Percentiles rank a stretch among this genome's conserved stretches.
These are phyloP conservation scores for Phaenicophaeus curvirostris DNA, from an alignment of 2,797 vertebrate species.

Conservation along the genomic window DNA sequence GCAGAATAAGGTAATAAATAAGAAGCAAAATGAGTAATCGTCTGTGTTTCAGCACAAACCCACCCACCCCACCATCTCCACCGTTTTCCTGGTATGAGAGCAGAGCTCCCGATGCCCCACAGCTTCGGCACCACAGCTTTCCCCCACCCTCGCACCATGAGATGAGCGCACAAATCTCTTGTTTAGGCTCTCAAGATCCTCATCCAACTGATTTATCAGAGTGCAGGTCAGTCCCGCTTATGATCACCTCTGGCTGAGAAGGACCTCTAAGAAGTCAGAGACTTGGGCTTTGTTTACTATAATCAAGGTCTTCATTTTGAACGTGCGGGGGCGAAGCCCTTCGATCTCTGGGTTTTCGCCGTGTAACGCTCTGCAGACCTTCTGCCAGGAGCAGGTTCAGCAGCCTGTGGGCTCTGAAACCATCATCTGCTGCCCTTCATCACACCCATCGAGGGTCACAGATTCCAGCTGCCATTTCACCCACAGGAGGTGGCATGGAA, in stretches of 20 bases:
- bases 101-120: not conserved
- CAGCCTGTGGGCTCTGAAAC: too few species aligned
- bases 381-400: too few species aligned
- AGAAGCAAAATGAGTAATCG: not conserved
- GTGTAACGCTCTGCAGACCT: not conserved
- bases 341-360: not conserved
- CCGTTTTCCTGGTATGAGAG: not conserved
- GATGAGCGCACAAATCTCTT: rapidly evolving
- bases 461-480: not conserved
- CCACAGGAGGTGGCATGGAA: not conserved
- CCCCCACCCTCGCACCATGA: rapidly evolving
- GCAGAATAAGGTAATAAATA: not conserved
- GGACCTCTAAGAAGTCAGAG: not conserved
- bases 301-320: not conserved
- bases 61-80: not conserved
- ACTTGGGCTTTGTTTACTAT: not conserved
- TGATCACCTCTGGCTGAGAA: not conserved
- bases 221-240: not conserved
- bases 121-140: not conserved
- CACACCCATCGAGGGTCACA: not conserved
- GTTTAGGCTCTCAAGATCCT: not conserved
- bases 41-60: not conserved
- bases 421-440: not conserved
- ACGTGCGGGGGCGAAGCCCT: not conserved
- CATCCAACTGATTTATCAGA: not conserved